Evolutionary conservation across 2,797 vertebrate species (phyloP).

Genomic region (Channallabes apus): DNA sequence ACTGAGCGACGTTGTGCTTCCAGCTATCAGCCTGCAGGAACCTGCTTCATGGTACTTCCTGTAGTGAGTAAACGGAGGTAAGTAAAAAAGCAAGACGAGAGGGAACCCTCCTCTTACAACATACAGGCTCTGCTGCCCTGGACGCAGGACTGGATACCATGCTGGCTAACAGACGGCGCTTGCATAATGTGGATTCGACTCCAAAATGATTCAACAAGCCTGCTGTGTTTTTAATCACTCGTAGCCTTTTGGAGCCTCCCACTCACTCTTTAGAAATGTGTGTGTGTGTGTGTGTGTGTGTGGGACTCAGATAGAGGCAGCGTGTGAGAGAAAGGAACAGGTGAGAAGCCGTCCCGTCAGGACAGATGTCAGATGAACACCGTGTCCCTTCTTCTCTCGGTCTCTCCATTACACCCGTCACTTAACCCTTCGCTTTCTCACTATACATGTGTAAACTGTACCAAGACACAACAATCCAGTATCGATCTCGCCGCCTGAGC

Average conservation of each 20-base stretch:
- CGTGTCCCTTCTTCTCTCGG: conserved; percentile 9
- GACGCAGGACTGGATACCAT: not conserved
- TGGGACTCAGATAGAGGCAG: not conserved
- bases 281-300: not conserved
- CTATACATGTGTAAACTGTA: not conserved
- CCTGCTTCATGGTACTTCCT: not conserved
- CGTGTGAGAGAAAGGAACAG: conserved; percentile 34
- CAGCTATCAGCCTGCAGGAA: not conserved
- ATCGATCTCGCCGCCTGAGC: not conserved
- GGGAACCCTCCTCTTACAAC: conserved; percentile 27
- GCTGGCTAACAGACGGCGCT: conserved; percentile 46
- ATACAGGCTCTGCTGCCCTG: conserved; percentile 28
- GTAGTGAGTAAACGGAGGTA: not conserved
- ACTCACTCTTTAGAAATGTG: conserved; percentile 22
- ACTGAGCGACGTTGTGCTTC: not conserved
- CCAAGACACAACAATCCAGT: not conserved
- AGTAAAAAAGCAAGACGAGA: not conserved
- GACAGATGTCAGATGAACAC: conserved; percentile 44
- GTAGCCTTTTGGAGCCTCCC: conserved; percentile 7
- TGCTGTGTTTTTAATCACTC: conserved; percentile 44
- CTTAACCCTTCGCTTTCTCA: not conserved
- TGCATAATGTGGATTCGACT: conserved; percentile 54
- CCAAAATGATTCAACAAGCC: conserved; percentile 51
- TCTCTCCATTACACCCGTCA: not conserved
- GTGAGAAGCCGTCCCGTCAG: conserved; percentile 43